A percentile compares a stretch with the other conserved stretches of the same genome.
These are phyloP conservation scores for Ibycter americanus DNA, from an alignment of 2,797 vertebrate genomes.

Conservation along the genomic window DNA sequence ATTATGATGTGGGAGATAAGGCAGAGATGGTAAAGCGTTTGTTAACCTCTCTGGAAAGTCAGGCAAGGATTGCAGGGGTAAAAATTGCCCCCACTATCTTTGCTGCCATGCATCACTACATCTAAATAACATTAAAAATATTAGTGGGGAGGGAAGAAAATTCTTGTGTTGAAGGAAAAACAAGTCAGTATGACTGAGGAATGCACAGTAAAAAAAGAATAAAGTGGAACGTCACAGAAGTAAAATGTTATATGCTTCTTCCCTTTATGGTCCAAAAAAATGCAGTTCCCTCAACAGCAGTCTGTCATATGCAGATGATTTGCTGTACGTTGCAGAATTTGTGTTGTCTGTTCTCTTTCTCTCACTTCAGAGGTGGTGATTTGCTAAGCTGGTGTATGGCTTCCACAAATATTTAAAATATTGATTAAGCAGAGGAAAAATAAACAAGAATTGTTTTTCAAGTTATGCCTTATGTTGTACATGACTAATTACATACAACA, in stretches of 20 bases:
- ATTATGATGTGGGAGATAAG: slow-evolving; percentile 21
- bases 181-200: background rate
- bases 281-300: background rate
- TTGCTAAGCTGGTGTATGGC: slow-evolving; percentile 21
- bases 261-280: background rate
- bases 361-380: background rate
- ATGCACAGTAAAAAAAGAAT: background rate
- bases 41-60: slow-evolving; percentile 3
- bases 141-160: background rate
- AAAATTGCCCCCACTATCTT: background rate
- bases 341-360: slow-evolving; percentile 5
- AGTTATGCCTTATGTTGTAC: slow-evolving; percentile 63
- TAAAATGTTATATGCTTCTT: background rate
- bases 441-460: slow-evolving; percentile 66
- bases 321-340: background rate
- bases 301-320: background rate
- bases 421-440: slow-evolving; percentile 68
- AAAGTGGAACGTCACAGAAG: background rate
- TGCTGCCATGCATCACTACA: background rate
- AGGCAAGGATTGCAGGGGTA: background rate
- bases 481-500: slow-evolving; percentile 69
- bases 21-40: background rate
- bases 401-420: slow-evolving; percentile 73
- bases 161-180: background rate
- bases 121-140: background rate